phyloP scores from a whole-genome alignment of 2,797 vertebrate genomes.

The Poeciliopsis gracilis region DNA sequence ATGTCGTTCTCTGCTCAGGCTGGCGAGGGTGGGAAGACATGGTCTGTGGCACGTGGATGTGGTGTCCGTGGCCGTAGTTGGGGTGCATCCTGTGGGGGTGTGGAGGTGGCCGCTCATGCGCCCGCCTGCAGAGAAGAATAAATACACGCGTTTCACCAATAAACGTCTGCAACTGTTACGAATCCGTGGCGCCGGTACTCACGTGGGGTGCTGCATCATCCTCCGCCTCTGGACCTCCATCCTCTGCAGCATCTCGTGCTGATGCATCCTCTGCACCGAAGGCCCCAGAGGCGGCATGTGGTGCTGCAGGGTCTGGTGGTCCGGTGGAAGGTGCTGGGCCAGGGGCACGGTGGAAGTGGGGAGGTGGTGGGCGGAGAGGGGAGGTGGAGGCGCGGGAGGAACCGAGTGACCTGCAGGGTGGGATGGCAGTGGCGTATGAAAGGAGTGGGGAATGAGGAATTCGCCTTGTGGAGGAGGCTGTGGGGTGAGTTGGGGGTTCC shows the following conservation, averaged over 20 bases:
- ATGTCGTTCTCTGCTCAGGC: constrained; percentile 93
- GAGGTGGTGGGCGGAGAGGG: constrained; percentile 86
- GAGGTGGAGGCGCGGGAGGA: constrained; percentile 82
- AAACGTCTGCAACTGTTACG: neutral
- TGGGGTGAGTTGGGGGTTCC: constrained; percentile 90
- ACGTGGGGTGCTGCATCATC: constrained; percentile 99
- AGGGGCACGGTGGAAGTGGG: constrained; percentile 86
- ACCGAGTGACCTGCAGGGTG: constrained; percentile 90
- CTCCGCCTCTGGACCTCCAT: constrained; percentile 96
- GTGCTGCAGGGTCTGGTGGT: constrained; percentile 92
- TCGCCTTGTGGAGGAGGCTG: constrained; percentile 91
- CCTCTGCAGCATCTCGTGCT: constrained; percentile 95
- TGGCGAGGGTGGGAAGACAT: constrained; percentile 99
- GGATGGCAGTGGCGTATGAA: constrained; percentile 89
- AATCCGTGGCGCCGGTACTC: constrained; percentile 55
- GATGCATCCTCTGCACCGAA: constrained; percentile 91
- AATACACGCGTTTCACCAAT: neutral
- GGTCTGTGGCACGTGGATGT: constrained; percentile 98
- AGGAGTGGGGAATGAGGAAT: constrained; percentile 96
- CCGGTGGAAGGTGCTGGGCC: constrained; percentile 89
- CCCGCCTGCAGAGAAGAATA: constrained; percentile 81
- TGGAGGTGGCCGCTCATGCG: constrained; percentile 96
- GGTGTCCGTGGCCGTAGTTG: constrained; percentile 98
- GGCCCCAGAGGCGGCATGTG: constrained; percentile 91
- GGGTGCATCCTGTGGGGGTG: constrained; percentile 99